Evolutionary conservation across 2,113 vertebrate species (phyloP).

Genomic region (Nibea albiflora): DNA sequence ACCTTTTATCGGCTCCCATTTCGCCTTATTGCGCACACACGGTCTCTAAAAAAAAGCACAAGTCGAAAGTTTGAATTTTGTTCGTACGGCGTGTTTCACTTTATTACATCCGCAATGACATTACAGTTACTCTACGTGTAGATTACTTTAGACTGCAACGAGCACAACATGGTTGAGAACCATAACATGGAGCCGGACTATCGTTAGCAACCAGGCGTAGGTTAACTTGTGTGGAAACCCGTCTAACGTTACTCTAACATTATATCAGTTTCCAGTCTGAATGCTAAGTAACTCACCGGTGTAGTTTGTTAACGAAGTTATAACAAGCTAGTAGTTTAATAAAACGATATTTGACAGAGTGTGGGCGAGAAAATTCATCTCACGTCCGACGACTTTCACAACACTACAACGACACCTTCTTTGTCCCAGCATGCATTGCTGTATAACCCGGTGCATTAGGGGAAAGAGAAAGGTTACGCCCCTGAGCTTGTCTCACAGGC

Average conservation of each 20-base stretch:
- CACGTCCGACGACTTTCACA: slow-evolving; percentile 40
- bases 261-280: background rate
- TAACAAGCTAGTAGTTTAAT: background rate
- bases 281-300: slow-evolving; percentile 53
- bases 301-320: background rate
- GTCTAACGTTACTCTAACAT: rapidly evolving
- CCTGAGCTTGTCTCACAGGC: slow-evolving; percentile 29
- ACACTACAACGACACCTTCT: slow-evolving; percentile 65
- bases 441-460: background rate
- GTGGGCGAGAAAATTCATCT: slow-evolving; percentile 33
- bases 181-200: slow-evolving; percentile 36
- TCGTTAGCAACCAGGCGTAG: background rate
- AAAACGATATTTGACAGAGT: background rate
- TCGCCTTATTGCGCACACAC: slow-evolving; percentile 22
- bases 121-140: too few relatives aligned
- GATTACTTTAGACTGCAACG: background rate
- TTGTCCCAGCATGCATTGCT: slow-evolving; percentile 78
- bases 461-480: rapidly evolving
- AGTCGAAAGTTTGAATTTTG: background rate
- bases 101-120: background rate
- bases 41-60: background rate
- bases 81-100: rapidly evolving
- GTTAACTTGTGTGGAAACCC: background rate
- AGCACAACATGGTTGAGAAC: background rate
- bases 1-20: slow-evolving; percentile 98